Evolutionary conservation across 2,113 vertebrate species (phyloP).

Genomic region (Atherinomorus stipes): DNA sequence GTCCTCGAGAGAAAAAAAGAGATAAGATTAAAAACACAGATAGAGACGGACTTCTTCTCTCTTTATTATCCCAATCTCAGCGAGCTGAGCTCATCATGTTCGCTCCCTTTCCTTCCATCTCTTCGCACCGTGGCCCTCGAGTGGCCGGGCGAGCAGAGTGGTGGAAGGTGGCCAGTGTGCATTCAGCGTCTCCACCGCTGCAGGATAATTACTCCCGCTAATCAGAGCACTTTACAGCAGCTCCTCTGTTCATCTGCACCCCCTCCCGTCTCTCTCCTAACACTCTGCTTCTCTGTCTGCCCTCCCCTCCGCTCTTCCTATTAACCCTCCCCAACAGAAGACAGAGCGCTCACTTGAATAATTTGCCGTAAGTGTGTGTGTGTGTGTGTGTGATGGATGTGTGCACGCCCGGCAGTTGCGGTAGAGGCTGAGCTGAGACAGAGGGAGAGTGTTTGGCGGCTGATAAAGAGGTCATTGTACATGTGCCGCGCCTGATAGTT

Average conservation of each 20-base stretch:
- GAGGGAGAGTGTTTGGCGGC: conserved; percentile 68
- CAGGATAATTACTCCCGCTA: conserved; percentile 84
- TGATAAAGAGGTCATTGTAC: conserved; percentile 83
- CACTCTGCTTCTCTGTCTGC: conserved; percentile 71
- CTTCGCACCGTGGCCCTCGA: conserved; percentile 54
- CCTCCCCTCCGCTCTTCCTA: conserved; percentile 59
- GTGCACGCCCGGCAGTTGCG: conserved; percentile 61
- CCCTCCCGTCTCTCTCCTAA: conserved; percentile 59
- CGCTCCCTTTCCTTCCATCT: conserved; percentile 14
- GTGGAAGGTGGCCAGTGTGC: conserved; percentile 70
- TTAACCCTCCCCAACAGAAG: conserved; percentile 66
- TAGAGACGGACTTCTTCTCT: conserved; percentile 28
- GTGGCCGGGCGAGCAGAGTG: conserved; percentile 40
- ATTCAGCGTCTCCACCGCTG: conserved; percentile 74
- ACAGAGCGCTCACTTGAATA: conserved; percentile 71
- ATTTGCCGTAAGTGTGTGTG: conserved; percentile 37
- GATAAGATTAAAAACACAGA: conserved; percentile 44
- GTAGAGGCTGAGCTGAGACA: conserved; percentile 60
- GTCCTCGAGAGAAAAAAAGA: conserved; percentile 11
- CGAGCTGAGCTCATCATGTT: conserved; percentile 2
- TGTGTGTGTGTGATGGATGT: conserved; percentile 64
- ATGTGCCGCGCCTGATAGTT: conserved; percentile 65
- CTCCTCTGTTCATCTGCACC: conserved; percentile 80
- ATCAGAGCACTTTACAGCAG: conserved; percentile 85
- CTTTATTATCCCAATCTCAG: conserved; percentile 20